phyloP scores from a whole-genome alignment of 2,888 invertebrate genomes.

The Sinhomidia bicolor region DNA sequence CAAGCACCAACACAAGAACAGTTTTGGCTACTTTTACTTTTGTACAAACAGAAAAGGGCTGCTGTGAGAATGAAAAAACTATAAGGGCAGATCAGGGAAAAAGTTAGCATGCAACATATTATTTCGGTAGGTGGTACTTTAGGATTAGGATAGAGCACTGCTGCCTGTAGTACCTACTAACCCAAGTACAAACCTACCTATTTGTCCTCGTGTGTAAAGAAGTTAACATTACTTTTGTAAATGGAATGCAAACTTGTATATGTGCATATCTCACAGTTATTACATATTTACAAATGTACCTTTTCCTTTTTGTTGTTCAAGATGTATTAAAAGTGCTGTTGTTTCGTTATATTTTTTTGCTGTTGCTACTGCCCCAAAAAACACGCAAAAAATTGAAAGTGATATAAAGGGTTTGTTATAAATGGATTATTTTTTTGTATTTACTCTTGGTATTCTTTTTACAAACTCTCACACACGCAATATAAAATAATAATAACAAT shows the following conservation, averaged over 20 bases:
- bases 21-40: not conserved
- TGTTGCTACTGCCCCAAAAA: not conserved
- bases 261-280: not conserved
- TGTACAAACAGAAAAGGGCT: no score
- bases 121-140: no score
- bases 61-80: not conserved
- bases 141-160: not conserved
- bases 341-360: not conserved
- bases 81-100: no score
- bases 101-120: no score
- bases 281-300: no score
- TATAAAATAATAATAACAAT: not conserved
- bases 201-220: no score
- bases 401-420: not conserved
- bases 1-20: no score
- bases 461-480: not conserved
- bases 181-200: no score
- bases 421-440: not conserved
- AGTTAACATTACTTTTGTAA: not conserved
- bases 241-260: not conserved
- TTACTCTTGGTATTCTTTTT: no score
- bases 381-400: conserved; percentile 15
- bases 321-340: no score
- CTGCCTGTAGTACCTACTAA: no score
- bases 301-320: no score